phyloP scores from a whole-genome alignment of 2,113 vertebrate genomes.

The Hystrix brachyura region DNA sequence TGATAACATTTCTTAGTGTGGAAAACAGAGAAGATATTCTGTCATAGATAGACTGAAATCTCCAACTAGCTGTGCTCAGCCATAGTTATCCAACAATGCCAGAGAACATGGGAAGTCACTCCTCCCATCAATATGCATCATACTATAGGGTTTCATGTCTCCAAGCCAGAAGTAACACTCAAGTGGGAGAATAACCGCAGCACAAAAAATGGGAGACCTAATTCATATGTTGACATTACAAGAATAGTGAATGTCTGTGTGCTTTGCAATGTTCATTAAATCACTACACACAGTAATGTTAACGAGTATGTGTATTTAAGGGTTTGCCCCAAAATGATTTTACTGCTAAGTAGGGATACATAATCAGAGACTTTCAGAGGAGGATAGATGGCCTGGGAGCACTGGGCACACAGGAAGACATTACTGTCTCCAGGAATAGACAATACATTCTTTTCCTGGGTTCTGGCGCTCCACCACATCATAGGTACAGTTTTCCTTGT shows the following conservation, averaged over 20 bases:
- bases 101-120: too few species aligned
- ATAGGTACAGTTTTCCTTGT: not conserved
- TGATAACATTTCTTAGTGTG: not conserved
- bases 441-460: not conserved
- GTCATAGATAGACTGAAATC: not conserved
- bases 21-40: not conserved
- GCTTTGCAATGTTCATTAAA: not conserved
- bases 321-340: not conserved
- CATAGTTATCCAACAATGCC: too few species aligned
- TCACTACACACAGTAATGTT: not conserved
- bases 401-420: not conserved
- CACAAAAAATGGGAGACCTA: not conserved
- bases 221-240: not conserved
- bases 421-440: not conserved
- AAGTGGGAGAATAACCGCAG: not conserved
- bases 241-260: not conserved
- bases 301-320: not conserved
- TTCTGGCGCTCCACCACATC: not conserved
- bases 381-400: not conserved
- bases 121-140: too few species aligned
- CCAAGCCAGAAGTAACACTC: too few species aligned
- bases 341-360: not conserved
- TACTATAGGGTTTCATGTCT: too few species aligned
- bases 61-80: not conserved
- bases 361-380: not conserved